Evolutionary conservation across 2,888 invertebrate species (phyloP), one percentile per base, ranked within the genome.

Genomic region (Eupithecia centaureata): DNA sequence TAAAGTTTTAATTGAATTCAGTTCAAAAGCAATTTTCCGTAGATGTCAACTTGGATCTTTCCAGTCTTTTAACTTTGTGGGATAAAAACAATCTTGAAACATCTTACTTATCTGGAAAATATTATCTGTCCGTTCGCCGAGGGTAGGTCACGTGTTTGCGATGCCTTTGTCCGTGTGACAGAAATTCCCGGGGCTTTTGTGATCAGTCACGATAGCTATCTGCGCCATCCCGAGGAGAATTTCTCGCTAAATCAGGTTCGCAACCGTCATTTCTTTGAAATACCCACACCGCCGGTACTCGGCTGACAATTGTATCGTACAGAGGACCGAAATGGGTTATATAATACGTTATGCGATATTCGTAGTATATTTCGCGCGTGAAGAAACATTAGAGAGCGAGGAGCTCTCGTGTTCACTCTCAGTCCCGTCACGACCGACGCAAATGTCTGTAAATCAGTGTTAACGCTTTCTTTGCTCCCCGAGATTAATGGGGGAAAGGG

Each of bases 1-100:
- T 91, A 90, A 92, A 92, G 89, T 89, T 92, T 92, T 91, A 92
- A 92, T 92, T 90, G 89, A 90, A 91, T 91, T 85, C 83, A 80
- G 87, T 84, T 72, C 81, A 79, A 82, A 85, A 87, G 86, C 82
- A 86, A 88, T 87, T 87, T 88, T 85, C 77, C 81, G 79, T 76
- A 73, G 83, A 85, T 86, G 86, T 84, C 83, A 84, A 83, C 80
- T 79, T 64, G 72, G 74, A 78, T 81, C 73, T 79, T 79, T 79
- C 73, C 75, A 78, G 69, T 75, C 77, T 57, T 71, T 73, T 71
- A 68, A 68, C 67, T 71, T 69, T 61, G 38, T 42, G 54, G 38
- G 54, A 52, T 56, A 47, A 71, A 71, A 64, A 68, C 64, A 71
- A 62, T 65, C 51, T 70, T 63, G 42, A 56, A 63, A 51, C 57